Evolutionary conservation across 2,888 invertebrate genomes (phyloP), one percentile per base, ranked within the genome.

Genomic region (Endomychus coccineus): DNA sequence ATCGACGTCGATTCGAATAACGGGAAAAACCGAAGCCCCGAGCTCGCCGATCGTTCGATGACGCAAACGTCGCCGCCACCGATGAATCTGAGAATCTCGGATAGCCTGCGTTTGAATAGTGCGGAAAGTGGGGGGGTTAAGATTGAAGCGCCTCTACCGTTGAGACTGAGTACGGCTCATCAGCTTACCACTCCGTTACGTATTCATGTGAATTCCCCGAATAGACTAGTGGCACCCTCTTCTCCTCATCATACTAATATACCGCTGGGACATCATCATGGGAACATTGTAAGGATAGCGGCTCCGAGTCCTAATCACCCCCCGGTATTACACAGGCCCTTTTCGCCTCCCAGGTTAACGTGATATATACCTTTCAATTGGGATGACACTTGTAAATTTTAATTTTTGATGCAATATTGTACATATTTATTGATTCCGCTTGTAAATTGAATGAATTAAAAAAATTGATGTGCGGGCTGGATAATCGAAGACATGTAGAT

Each of bases 281-380:
- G 57, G 14, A 66, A 64, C 4, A 66, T 66, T 19, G 64, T 66
- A 10, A 48, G 66, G 44, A 65, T 67, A 50, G 65, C 66, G 4
- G 56, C 62, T 6, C 58, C 60, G n/a, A 62, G 56, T 35, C 58
- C 63, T 3, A 42, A 50, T 17, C 54, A 49, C 36, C 58, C 57
- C 14, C 60, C 62, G 5, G 41, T 56, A 10, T 46, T 67, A 36
- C 67, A 67, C 45, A 54, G 67, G 49, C 67, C 67, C 31, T 67
- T 67, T 49, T 66, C 67, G 27, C 67, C 67, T 15, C 54, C 63
- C 7, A 55, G 65, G 45, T 51, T 67, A 48, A 66, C 67, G 67
- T 67, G 67, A 67, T 67, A 66, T 52, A 36, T 23, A 25, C 31
- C 31, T 9, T 13, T 34, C 21, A 19, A 19, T n/a, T 19, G 36